These are phyloP conservation scores for Phaenicophaeus curvirostris DNA, from an alignment of 2,797 vertebrate species.

Conservation along the genomic window DNA sequence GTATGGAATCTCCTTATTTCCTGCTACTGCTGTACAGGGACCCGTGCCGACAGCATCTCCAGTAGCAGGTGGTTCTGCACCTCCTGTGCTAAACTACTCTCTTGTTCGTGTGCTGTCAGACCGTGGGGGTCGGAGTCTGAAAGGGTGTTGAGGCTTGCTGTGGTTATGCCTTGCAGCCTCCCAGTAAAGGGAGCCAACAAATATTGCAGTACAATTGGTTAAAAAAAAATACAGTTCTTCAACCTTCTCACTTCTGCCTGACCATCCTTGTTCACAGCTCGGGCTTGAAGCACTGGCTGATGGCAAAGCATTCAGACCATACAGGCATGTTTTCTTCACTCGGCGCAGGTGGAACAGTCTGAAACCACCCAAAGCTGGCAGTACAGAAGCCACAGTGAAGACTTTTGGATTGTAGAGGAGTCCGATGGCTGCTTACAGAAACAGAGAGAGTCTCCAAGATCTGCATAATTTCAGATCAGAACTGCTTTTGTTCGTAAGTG, in stretches of 20 bases:
- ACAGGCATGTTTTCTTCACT: not conserved
- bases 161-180: not conserved
- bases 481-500: not conserved
- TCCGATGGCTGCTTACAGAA: not conserved
- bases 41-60: not conserved
- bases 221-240: not conserved
- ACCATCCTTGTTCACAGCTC: not conserved
- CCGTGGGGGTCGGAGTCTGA: not conserved
- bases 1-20: not conserved
- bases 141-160: not conserved
- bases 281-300: not conserved
- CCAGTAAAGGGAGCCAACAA: not conserved
- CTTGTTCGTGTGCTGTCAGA: not conserved
- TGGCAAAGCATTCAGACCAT: not conserved
- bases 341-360: not conserved
- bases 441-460: not conserved
- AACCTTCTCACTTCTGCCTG: not conserved
- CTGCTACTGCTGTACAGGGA: not conserved
- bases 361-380: not conserved
- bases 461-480: not conserved
- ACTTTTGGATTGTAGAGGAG: not conserved
- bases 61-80: not conserved
- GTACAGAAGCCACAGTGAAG: not conserved
- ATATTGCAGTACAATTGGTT: not conserved
- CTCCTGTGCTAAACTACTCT: not conserved